Percentiles rank a stretch among this genome's conserved stretches.
These are phyloP conservation scores for Vimba vimba DNA, from an alignment of 2,113 vertebrate species.

Conservation along the genomic window DNA sequence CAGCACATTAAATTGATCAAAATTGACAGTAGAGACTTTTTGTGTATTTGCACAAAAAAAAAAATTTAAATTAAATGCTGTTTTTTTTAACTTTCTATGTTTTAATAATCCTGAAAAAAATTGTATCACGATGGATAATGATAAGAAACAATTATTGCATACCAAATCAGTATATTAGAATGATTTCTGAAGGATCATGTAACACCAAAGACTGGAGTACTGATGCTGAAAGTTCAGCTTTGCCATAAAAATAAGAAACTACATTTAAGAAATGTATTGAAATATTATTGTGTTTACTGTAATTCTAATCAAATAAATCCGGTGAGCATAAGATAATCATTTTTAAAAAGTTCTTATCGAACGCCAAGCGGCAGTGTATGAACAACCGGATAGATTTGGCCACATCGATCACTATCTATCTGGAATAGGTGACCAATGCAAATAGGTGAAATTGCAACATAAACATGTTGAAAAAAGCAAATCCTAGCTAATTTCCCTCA, in stretches of 20 bases:
- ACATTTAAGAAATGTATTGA: too few relatives aligned
- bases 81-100: too few relatives aligned
- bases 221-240: too few relatives aligned
- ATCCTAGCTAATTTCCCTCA: slow-evolving; percentile 35
- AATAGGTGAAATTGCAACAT: neutral
- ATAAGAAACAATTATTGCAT: too few relatives aligned
- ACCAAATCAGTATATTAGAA: too few relatives aligned
- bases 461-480: slow-evolving; percentile 21
- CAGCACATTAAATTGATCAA: neutral
- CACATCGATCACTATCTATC: neutral
- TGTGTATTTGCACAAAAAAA: neutral
- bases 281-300: neutral
- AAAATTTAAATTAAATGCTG: too few relatives aligned
- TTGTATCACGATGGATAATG: neutral
- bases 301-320: neutral
- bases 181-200: too few relatives aligned
- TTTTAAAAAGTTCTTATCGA: too few relatives aligned
- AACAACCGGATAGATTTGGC: neutral
- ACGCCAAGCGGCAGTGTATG: neutral
- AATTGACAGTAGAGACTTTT: neutral
- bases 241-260: too few relatives aligned
- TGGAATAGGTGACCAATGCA: neutral
- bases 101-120: neutral
- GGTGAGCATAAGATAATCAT: neutral
- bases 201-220: too few relatives aligned